Percentiles rank a stretch among this genome's conserved stretches.
Conservation (phyloP, 2,797 vertebrate genomes). For the Oreochromis grahami region DNA sequence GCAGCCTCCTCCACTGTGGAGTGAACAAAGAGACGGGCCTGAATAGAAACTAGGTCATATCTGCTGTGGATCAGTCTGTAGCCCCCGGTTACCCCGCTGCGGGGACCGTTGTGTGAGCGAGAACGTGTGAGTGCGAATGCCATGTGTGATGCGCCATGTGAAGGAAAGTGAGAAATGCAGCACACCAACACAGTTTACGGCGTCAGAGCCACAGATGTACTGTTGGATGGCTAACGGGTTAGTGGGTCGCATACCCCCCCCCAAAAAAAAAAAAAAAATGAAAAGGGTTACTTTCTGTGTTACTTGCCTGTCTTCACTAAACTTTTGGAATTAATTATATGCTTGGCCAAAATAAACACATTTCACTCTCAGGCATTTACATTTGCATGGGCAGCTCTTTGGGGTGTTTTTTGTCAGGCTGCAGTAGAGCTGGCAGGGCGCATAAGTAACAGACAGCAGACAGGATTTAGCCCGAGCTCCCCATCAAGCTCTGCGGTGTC, state of each 20-base stretch:
- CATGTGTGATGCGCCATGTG: constrained; percentile 22
- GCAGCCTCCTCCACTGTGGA: constrained; percentile 42
- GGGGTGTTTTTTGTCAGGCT: not conserved
- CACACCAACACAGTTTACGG: not conserved
- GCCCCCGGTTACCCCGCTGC: constrained; percentile 31
- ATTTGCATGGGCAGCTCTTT: constrained; percentile 30
- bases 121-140: constrained; percentile 10
- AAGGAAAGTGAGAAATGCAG: constrained; percentile 36
- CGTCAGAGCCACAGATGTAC: not conserved
- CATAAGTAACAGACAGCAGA: constrained; percentile 20
- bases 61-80: constrained; percentile 57
- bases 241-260: not conserved
- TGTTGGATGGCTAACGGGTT: not conserved
- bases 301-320: not conserved
- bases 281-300: not conserved
- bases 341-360: constrained; percentile 40
- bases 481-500: not conserved
- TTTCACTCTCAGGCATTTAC: constrained; percentile 28
- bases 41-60: constrained; percentile 79
- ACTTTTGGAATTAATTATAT: constrained; percentile 40
- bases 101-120: constrained; percentile 30
- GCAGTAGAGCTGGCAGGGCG: not conserved
- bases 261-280: too few species aligned
- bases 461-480: constrained; percentile 2
- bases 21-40: constrained; percentile 66